phyloP scores from a whole-genome alignment of 2,797 vertebrate genomes.

The Nyctibius grandis region DNA sequence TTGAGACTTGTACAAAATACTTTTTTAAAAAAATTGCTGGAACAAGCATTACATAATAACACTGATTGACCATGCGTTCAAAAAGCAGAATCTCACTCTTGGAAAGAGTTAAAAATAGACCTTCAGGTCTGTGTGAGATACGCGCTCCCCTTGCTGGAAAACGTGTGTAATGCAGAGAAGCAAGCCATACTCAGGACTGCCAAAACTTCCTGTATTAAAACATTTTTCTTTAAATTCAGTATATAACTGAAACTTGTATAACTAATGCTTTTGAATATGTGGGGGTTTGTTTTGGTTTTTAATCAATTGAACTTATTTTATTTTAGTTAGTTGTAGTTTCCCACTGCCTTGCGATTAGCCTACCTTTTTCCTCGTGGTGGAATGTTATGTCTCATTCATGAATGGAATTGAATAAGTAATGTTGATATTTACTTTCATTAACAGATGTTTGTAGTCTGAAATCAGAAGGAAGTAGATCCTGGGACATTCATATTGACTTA shows the following conservation, averaged over 20 bases:
- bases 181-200: not conserved
- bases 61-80: not conserved
- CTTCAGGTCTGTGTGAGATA: not conserved
- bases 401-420: not conserved
- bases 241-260: not conserved
- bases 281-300: not conserved
- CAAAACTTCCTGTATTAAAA: not conserved
- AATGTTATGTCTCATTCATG: not conserved
- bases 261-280: not conserved
- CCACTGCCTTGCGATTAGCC: not conserved
- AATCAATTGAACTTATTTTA: not conserved
- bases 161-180: not conserved
- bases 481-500: not conserved
- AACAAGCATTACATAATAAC: not conserved
- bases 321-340: not conserved
- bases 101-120: accelerated
- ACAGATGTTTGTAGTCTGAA: not conserved
- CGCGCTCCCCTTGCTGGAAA: slow-evolving; percentile 27
- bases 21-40: accelerated
- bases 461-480: not conserved
- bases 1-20: not conserved
- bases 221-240: not conserved
- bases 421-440: not conserved
- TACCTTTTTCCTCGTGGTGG: not conserved
- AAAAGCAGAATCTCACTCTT: not conserved